Evolutionary conservation across 2,888 invertebrate genomes (phyloP), one percentile per base, ranked within the genome.

Genomic region (Celastrina argiolus): DNA sequence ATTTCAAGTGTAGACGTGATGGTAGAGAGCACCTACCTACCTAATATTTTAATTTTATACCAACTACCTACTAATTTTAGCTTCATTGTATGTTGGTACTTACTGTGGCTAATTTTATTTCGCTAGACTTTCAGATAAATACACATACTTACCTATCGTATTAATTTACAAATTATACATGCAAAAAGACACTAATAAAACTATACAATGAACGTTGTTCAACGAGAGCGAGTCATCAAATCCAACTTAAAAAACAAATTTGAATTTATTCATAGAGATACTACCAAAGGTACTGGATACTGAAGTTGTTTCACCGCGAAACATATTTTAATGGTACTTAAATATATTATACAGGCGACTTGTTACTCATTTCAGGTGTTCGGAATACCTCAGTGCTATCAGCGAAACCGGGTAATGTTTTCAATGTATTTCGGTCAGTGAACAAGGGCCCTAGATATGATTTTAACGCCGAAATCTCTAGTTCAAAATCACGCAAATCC

Each of bases 131-230:
- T 31, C 7, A 31, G 5, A 31, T 5, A 31, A 7, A 31, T 31
- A 7, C 7, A 31, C 31, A 7, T 31, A 31, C n/a, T n/a, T n/a
- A 14, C 2, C n/a, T 10, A 45, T 12, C 10, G 18, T 18, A 18
- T 18, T 18, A 45, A 45, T 8, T 45, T 45, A 18, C 10, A 4
- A 10, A 2, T 16, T 5, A 16, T 10, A 45, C 6, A 2, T 18
- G 4, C 16, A 45, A 45, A 18, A 18, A 18, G 3, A 31, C 31
- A 5, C 31, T 16, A 10, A 64, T 58, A 41, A 14, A 34, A 22
- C 2, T 2, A 56, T 26, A 36, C 8, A 80, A 90, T 90, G 90
- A 90, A 90, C 74, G 89, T 90, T 2, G 84, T 88, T 3, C 76
- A 83, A 72, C 76, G 84, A 73, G 84, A 84, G 70, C 71, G 70